Percentiles rank a stretch among this genome's conserved stretches.
Evolutionary conservation across 2,113 vertebrate genomes (phyloP).

Genomic region (Mormyrus lacerda): DNA sequence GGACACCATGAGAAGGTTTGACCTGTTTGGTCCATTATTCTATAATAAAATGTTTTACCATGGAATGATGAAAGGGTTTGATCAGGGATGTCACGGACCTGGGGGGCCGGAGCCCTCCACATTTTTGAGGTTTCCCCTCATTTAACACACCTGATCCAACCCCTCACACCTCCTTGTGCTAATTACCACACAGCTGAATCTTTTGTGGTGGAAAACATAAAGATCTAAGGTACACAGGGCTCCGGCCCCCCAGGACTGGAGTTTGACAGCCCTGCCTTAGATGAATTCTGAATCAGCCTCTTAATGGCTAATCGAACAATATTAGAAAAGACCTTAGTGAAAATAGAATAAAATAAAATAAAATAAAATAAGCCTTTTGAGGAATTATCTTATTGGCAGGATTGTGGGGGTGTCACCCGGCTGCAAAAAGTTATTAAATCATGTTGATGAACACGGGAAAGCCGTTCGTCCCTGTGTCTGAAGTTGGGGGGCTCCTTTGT

Average conservation of each 20-base stretch:
- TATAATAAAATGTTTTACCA: not conserved
- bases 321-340: not conserved
- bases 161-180: too few relatives aligned
- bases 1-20: not conserved
- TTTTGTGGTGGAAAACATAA: not conserved
- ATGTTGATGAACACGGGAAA: not conserved
- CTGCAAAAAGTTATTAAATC: not conserved
- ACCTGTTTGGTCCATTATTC: not conserved
- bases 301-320: not conserved
- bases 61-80: not conserved
- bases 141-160: too few relatives aligned
- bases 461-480: not conserved
- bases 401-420: not conserved
- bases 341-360: not conserved
- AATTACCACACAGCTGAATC: too few relatives aligned
- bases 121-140: too few relatives aligned
- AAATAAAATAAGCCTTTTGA: not conserved
- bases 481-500: not conserved
- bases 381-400: not conserved
- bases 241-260: too few relatives aligned
- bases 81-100: too few relatives aligned
- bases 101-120: too few relatives aligned
- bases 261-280: not conserved
- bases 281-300: not conserved
- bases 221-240: too few relatives aligned